Evolutionary conservation across 2,888 invertebrate species (phyloP), one percentile per base, ranked within the genome.

Genomic region (Lasius platythorax): DNA sequence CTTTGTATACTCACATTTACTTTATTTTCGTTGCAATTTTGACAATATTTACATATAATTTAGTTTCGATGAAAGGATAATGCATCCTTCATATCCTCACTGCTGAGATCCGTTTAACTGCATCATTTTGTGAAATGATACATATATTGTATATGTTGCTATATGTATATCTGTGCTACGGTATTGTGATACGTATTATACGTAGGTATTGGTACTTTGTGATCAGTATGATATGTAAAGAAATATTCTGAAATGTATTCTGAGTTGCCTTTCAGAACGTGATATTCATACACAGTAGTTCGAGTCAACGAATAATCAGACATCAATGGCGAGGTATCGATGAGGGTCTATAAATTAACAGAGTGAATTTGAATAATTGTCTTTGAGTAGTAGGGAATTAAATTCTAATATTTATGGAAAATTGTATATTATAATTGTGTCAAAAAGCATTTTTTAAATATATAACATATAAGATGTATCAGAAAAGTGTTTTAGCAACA

Each of bases 41-140:
- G 8, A 53, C 8, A 53, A 53, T n/a, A n/a, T 87, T 82, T 84
- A 85, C 76, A 78, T 70, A 85, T 87, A 91, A 91, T 92, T 91
- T 89, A 91, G 89, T 87, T 88, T 91, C 90, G 68, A 63, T 28
- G 58, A 81, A 87, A 64, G 85, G 74, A 76, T 68, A 30, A 75
- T 66, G 70, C 33, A 79, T 37, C 50, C 12, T 50, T 23, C 63
- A 72, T 83, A 82, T 86, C 76, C 61, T 4, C 15, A 23, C 15
- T 28, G 12, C 23, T 40, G 37, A 68, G 67, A 23, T 58, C 50
- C 72, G 23, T 79, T 63, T 46, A 64, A 50, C 11, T 56, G 30
- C 30, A 43, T 28, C 28, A 30, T 68, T 56, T 6, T 50, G n/a
- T 37, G 6, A 23, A 64, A 75, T 50, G 46, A 50, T 43, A 50